phyloP scores from a whole-genome alignment of 2,888 invertebrate species.

The Agrilus mali region DNA sequence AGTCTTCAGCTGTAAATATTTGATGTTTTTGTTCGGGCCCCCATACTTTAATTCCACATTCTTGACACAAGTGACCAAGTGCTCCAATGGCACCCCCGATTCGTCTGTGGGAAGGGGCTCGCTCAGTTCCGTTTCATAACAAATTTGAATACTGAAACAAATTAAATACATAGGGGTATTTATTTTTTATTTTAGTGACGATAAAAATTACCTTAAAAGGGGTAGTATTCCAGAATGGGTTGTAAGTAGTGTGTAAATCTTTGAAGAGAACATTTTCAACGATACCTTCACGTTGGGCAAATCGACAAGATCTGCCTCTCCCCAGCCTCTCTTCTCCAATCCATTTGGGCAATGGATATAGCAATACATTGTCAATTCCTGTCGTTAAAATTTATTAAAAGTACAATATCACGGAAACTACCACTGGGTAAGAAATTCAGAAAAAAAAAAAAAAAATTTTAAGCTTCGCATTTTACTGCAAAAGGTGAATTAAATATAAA shows the following conservation, averaged over 20 bases:
- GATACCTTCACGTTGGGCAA: slow-evolving; percentile 51
- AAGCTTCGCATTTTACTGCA: too few species aligned
- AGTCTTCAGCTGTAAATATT: slow-evolving; percentile 24
- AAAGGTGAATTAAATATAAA: too few species aligned
- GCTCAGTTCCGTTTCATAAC: slow-evolving; percentile 65
- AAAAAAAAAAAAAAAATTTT: slow-evolving; percentile 5
- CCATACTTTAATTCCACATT: slow-evolving; percentile 43
- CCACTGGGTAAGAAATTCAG: not conserved
- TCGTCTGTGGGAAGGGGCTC: slow-evolving; percentile 46
- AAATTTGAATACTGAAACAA: slow-evolving; percentile 57
- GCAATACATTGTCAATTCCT: slow-evolving; percentile 45
- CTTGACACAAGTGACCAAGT: slow-evolving; percentile 73
- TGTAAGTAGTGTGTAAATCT: slow-evolving; percentile 54
- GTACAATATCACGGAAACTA: too few species aligned
- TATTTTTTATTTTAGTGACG: not conserved
- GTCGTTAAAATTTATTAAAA: slow-evolving; percentile 10
- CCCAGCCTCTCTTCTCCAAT: slow-evolving; percentile 56
- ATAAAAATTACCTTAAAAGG: slow-evolving; percentile 51
- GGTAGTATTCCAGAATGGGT: slow-evolving; percentile 68
- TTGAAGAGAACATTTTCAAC: slow-evolving; percentile 50
- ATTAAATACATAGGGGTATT: slow-evolving; percentile 11
- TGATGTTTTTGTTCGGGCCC: slow-evolving; percentile 31
- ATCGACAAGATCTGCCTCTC: slow-evolving; percentile 53
- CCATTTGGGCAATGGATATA: slow-evolving; percentile 49
- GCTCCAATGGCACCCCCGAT: slow-evolving; percentile 76